These are phyloP conservation scores for Gryon sp. DNA, from an alignment of 1,140 invertebrate genomes.

Conservation along the genomic window DNA sequence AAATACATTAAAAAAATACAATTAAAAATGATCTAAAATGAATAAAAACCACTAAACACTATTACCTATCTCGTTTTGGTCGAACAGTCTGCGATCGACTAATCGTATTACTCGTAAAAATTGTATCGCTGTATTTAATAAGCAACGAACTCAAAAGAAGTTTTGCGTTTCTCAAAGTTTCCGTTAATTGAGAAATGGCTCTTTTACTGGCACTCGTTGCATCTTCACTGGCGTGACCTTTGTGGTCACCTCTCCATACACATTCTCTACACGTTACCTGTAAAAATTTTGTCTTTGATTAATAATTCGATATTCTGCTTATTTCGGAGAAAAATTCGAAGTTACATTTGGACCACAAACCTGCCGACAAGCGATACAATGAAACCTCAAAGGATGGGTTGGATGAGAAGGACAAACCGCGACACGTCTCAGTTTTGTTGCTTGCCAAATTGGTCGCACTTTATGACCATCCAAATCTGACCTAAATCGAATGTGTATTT, in stretches of 20 bases:
- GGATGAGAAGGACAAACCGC: conserved; percentile 73
- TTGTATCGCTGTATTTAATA: conserved; percentile 66
- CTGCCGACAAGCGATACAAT: conserved; percentile 76
- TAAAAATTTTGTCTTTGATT: too few relatives aligned
- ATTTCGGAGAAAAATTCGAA: too few relatives aligned
- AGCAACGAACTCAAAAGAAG: conserved; percentile 67
- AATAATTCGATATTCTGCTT: too few relatives aligned
- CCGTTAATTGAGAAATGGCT: conserved; percentile 59
- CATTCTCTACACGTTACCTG: conserved; percentile 75
- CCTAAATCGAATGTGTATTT: conserved; percentile 63
- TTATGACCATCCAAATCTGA: conserved; percentile 63
- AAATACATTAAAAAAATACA: too few relatives aligned
- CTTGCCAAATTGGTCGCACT: conserved; percentile 75
- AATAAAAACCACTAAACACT: background rate
- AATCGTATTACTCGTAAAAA: conserved; percentile 49
- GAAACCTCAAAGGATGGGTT: conserved; percentile 70
- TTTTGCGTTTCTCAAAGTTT: conserved; percentile 66
- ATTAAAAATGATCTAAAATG: background rate
- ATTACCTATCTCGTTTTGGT: conserved; percentile 62
- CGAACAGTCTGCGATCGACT: conserved; percentile 58
- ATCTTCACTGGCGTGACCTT: conserved; percentile 75
- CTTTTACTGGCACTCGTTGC: conserved; percentile 69
- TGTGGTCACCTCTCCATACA: conserved; percentile 71
- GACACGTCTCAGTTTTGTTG: conserved; percentile 70
- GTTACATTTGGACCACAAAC: too few relatives aligned